Percentiles rank a stretch among this genome's conserved stretches.
Conservation (phyloP, 2,113 vertebrate species). For the Chloebia gouldiae region DNA sequence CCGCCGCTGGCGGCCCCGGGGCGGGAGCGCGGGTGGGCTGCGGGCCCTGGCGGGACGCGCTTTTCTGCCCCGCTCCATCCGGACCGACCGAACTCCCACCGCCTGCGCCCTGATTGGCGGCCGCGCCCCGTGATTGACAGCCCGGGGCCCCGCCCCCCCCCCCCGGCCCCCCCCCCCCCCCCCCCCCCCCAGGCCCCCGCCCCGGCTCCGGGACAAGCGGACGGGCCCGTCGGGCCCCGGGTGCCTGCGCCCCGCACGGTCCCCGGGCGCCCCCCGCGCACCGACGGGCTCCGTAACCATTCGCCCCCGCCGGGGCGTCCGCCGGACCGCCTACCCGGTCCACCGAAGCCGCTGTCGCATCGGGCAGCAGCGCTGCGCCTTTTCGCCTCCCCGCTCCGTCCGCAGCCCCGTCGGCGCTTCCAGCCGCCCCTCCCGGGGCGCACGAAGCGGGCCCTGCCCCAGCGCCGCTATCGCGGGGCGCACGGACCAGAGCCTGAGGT, state of each 20-base stretch:
- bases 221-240: neutral
- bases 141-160: neutral
- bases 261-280: neutral
- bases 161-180: neutral
- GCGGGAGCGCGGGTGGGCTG: neutral
- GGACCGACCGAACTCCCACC: slow-evolving; percentile 48
- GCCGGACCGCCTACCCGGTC: neutral
- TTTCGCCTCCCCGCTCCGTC: neutral
- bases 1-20: neutral
- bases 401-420: neutral
- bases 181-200: slow-evolving; percentile 41
- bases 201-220: neutral
- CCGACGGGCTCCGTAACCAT: neutral
- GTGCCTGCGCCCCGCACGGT: too few relatives aligned
- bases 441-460: neutral
- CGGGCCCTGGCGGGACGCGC: neutral
- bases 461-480: neutral
- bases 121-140: neutral
- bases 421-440: neutral
- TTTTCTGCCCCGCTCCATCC: slow-evolving; percentile 8
- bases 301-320: neutral
- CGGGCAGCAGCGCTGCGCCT: neutral
- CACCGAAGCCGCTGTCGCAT: neutral
- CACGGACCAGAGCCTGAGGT: neutral
- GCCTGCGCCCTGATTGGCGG: slow-evolving; percentile 68